Percentiles rank a stretch among this genome's conserved stretches.
phyloP scores from a whole-genome alignment of 2,888 invertebrate species.

The Pristionchus fissidentatus region DNA sequence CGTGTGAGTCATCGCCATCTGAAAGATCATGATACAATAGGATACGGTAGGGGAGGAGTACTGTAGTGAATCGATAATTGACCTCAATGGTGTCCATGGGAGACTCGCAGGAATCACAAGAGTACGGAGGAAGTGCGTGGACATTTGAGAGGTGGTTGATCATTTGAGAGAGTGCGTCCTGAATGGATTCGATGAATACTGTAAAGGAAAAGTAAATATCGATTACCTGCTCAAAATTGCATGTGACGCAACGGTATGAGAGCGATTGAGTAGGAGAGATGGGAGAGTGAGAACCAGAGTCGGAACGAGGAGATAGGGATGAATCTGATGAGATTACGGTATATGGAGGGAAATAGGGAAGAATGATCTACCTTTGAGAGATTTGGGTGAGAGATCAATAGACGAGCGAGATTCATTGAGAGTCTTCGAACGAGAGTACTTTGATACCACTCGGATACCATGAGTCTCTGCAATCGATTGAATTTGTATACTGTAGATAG shows the following conservation, averaged over 20 bases:
- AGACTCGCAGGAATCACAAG: constrained; percentile 62
- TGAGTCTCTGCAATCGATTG: constrained; percentile 75
- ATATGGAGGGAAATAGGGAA: background rate
- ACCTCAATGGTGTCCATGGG: background rate
- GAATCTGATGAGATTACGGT: background rate
- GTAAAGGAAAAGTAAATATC: background rate
- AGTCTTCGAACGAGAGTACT: constrained; percentile 74
- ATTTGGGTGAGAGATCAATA: constrained; percentile 12
- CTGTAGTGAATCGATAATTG: background rate
- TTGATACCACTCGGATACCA: constrained; percentile 76
- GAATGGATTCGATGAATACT: constrained; percentile 44
- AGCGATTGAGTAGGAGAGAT: background rate
- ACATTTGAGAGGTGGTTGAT: constrained; percentile 59
- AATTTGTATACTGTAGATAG: too few relatives aligned
- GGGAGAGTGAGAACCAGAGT: constrained; percentile 21
- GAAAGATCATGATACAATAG: background rate
- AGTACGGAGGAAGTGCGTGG: constrained; percentile 67
- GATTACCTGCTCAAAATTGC: constrained; percentile 45
- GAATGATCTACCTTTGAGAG: background rate
- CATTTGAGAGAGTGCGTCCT: constrained; percentile 66
- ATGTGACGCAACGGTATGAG: constrained; percentile 43
- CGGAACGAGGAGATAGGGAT: constrained; percentile 18
- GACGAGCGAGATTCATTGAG: constrained; percentile 63
- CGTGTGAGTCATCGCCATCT: constrained; percentile 25
- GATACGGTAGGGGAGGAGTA: background rate